Evolutionary conservation across 1,140 invertebrate species (phyloP).

Genomic region (Rhagoletis zephyria): DNA sequence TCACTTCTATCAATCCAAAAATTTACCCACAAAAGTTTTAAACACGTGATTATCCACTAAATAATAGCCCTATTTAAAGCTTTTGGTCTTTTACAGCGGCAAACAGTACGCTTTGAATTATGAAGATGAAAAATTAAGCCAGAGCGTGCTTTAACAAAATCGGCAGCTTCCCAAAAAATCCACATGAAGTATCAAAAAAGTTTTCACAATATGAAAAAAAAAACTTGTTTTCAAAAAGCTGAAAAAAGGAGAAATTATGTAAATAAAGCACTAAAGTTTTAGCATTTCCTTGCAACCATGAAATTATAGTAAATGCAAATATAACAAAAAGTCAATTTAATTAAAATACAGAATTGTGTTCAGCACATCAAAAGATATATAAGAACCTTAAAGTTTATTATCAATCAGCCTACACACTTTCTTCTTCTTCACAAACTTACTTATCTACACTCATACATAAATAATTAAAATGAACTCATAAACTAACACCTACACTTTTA

Average conservation of each 20-base stretch:
- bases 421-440: not conserved
- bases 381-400: no score
- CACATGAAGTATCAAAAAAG: not conserved
- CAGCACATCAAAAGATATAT: no score
- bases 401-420: no score
- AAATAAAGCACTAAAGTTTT: not conserved
- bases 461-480: not conserved
- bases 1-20: not conserved
- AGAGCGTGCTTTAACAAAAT: constrained; percentile 29
- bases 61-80: constrained; percentile 55
- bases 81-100: constrained; percentile 58
- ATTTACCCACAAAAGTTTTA: not conserved
- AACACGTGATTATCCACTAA: constrained; percentile 34
- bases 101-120: constrained; percentile 56
- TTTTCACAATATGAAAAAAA: constrained; percentile 29
- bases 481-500: not conserved
- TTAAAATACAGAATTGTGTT: no score
- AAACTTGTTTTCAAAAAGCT: not conserved
- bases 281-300: not conserved
- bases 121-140: constrained; percentile 39
- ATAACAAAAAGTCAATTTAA: no score
- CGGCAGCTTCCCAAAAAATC: constrained; percentile 9
- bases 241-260: no score
- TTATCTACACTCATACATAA: not conserved
- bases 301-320: no score